Percentiles rank a stretch among this genome's conserved stretches.
These are phyloP conservation scores for Panurus biarmicus DNA, from an alignment of 2,113 vertebrate genomes.

Conservation along the genomic window DNA sequence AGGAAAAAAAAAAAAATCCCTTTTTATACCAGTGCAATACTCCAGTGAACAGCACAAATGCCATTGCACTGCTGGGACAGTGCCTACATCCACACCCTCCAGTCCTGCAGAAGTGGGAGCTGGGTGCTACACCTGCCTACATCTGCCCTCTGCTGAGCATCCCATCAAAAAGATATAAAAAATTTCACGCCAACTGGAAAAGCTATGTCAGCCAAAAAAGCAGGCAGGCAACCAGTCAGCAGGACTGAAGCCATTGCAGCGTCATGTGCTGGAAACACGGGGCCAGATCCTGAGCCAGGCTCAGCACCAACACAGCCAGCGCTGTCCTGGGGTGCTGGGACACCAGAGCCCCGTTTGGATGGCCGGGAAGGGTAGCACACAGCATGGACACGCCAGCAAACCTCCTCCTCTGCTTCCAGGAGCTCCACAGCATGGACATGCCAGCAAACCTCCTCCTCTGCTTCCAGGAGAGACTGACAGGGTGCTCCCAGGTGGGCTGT, in stretches of 20 bases:
- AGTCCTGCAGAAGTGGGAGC: neutral
- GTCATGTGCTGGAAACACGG: fast-evolving
- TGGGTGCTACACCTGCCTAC: neutral
- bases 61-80: neutral
- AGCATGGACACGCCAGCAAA: neutral
- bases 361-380: fast-evolving
- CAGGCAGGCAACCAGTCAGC: neutral
- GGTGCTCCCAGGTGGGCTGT: neutral
- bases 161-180: fast-evolving
- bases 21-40: neutral
- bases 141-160: neutral
- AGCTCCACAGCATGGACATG: neutral
- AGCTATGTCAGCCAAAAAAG: neutral
- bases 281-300: neutral
- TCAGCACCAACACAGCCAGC: neutral
- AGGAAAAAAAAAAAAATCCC: neutral
- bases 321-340: neutral
- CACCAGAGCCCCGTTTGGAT: fast-evolving
- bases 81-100: fast-evolving
- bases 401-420: neutral
- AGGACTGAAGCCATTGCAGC: fast-evolving
- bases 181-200: neutral
- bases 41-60: neutral
- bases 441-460: neutral
- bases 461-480: fast-evolving